These are phyloP conservation scores for Drosophila seguyi DNA, from an alignment of 1,140 invertebrate genomes.

Conservation along the genomic window DNA sequence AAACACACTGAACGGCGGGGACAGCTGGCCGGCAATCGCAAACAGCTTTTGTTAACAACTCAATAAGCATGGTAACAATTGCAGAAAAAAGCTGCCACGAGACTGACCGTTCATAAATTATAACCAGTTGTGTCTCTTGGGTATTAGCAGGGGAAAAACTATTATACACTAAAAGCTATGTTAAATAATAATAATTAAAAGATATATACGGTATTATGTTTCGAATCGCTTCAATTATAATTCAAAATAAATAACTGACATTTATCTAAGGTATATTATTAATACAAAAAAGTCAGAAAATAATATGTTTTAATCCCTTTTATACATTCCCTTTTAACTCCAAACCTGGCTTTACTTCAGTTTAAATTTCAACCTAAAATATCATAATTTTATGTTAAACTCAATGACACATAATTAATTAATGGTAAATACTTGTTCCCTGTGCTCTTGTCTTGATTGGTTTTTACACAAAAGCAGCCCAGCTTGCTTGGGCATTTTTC, in stretches of 20 bases:
- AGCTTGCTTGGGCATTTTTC: slow-evolving; percentile 66
- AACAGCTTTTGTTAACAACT: slow-evolving; percentile 64
- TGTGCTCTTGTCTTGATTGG: slow-evolving; percentile 21
- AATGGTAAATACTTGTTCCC: background rate
- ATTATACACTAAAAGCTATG: background rate
- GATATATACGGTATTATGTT: no score
- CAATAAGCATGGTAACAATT: slow-evolving; percentile 57
- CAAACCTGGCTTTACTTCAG: background rate
- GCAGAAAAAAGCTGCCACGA: slow-evolving; percentile 45
- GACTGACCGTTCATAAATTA: slow-evolving; percentile 46
- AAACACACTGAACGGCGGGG: slow-evolving; percentile 15
- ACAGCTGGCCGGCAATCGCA: slow-evolving; percentile 20
- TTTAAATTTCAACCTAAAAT: background rate
- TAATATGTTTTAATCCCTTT: background rate
- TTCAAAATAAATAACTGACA: background rate
- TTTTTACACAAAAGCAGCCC: slow-evolving; percentile 25
- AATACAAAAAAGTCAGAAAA: background rate
- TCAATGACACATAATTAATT: no score
- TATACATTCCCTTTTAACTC: background rate
- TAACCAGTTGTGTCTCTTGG: slow-evolving; percentile 38
- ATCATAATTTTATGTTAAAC: no score
- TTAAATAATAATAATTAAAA: background rate
- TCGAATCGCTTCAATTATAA: no score
- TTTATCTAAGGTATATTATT: background rate
- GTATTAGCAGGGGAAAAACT: slow-evolving; percentile 1